A percentile compares a stretch with the other conserved stretches of the same genome.
Conservation (phyloP, 1,140 invertebrate genomes). For the Trinorchestia longiramus region DNA sequence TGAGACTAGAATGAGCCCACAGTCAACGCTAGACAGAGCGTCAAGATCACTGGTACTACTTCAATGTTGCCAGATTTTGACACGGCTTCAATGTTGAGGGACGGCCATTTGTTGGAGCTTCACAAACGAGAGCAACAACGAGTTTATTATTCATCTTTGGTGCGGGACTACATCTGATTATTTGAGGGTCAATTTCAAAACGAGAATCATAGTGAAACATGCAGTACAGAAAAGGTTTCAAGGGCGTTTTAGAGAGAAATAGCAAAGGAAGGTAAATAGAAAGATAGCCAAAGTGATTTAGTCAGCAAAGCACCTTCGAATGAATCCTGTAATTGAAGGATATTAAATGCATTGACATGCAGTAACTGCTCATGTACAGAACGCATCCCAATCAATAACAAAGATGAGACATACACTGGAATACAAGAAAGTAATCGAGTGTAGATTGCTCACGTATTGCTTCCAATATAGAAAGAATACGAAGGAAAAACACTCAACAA, state of each 20-base stretch:
- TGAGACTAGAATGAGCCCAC: too few relatives aligned
- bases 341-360: background rate
- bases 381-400: background rate
- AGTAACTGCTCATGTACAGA: background rate
- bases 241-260: background rate
- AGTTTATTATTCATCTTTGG: background rate
- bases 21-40: background rate
- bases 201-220: background rate
- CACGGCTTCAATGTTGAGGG: too few relatives aligned
- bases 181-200: background rate
- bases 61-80: background rate
- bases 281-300: background rate
- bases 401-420: background rate
- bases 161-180: background rate
- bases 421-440: background rate
- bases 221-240: background rate
- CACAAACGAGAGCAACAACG: too few relatives aligned
- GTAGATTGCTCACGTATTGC: too few relatives aligned
- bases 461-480: background rate
- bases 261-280: background rate
- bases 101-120: too few relatives aligned
- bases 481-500: background rate
- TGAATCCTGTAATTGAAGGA: background rate
- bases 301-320: background rate
- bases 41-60: background rate